These are phyloP conservation scores for Ianthella basta DNA, from an alignment of 37 sponge, comb jelly and placozoan genomes.

Conservation along the genomic window DNA sequence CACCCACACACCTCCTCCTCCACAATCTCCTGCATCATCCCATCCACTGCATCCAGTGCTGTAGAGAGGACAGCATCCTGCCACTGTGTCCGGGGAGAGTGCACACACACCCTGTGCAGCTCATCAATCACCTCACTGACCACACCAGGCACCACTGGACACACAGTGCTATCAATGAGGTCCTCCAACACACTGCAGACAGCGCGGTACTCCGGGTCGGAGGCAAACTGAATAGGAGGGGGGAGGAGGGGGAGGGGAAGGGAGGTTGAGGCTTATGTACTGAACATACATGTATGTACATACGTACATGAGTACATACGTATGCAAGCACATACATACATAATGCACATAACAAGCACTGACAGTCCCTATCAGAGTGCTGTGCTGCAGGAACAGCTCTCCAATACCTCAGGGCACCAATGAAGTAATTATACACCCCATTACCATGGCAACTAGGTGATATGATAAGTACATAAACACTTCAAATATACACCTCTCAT, in stretches of 20 bases:
- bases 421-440: too few species aligned
- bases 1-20: not conserved
- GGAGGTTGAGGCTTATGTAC: too few species aligned
- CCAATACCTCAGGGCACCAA: too few species aligned
- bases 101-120: not conserved
- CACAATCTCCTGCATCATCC: not conserved
- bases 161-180: not conserved
- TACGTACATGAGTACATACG: not conserved
- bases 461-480: too few species aligned
- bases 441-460: too few species aligned
- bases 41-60: not conserved
- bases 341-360: not conserved
- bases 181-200: conserved; percentile 1
- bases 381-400: too few species aligned
- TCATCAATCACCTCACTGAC: conserved; percentile 31
- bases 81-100: not conserved
- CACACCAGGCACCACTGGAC: not conserved
- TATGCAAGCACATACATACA: not conserved
- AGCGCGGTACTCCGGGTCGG: not conserved
- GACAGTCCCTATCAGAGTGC: too few species aligned
- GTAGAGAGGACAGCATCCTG: not conserved
- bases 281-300: too few species aligned
- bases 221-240: not conserved
- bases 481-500: too few species aligned
- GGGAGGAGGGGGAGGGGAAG: too few species aligned